phyloP scores from a whole-genome alignment of 2,113 vertebrate genomes.

The Rissa tridactyla region DNA sequence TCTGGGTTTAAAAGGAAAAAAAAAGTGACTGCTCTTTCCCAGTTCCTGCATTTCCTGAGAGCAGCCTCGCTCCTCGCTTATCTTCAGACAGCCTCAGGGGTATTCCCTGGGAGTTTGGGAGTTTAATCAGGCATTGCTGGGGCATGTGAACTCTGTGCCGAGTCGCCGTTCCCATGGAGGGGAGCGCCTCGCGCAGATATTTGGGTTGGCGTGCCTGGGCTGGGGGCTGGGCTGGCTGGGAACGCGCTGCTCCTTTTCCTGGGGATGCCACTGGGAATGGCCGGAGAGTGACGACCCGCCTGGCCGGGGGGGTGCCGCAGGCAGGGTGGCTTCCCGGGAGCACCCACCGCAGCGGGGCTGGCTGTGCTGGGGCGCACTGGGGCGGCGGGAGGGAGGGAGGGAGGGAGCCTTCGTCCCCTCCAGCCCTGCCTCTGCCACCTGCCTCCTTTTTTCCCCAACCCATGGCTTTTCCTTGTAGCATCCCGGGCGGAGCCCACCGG shows the following conservation, averaged over 20 bases:
- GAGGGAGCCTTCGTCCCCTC: background rate
- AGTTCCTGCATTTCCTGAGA: constrained; percentile 49
- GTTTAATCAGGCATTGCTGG: constrained; percentile 60
- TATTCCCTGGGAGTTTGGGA: constrained; percentile 55
- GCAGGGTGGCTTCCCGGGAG: background rate
- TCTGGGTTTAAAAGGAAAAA: background rate
- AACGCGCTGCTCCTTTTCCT: background rate
- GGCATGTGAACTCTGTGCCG: constrained; percentile 36
- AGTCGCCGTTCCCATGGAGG: constrained; percentile 42
- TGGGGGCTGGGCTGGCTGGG: constrained; percentile 61
- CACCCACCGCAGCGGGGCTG: fast-evolving
- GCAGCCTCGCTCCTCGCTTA: constrained; percentile 48
- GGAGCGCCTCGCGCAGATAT: constrained; percentile 53
- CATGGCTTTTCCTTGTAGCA: background rate
- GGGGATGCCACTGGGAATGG: background rate
- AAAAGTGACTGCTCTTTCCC: constrained; percentile 8
- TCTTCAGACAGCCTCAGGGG: constrained; percentile 57
- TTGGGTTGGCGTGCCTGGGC: constrained; percentile 59
- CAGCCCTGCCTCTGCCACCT: background rate
- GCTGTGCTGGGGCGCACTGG: background rate
- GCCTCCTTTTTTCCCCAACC: background rate
- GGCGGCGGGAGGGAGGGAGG: background rate
- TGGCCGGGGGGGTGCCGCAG: fast-evolving
- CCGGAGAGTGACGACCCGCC: background rate
- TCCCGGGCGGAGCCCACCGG: background rate